Conservation (phyloP, 2,797 vertebrate species). For the Girardinus metallicus region DNA sequence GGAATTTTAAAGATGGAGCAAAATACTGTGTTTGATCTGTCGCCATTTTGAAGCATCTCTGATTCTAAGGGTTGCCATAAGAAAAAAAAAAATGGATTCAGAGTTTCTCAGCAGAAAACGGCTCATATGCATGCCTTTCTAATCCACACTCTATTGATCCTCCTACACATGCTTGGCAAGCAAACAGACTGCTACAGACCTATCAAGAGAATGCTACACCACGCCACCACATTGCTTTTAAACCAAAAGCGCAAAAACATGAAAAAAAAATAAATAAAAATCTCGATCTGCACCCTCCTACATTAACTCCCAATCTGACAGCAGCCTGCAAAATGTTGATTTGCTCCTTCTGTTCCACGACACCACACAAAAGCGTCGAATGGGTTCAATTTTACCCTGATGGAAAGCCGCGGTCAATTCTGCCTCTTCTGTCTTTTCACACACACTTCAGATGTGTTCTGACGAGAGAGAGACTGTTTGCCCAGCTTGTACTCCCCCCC, state of each 20-base stretch:
- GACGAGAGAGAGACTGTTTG: slow-evolving; percentile 75
- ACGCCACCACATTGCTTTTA: slow-evolving; percentile 56
- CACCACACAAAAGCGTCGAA: slow-evolving; percentile 42
- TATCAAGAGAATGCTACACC: slow-evolving; percentile 69
- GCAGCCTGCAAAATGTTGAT: slow-evolving; percentile 53
- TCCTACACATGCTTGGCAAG: slow-evolving; percentile 70
- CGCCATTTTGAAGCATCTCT: slow-evolving; percentile 63
- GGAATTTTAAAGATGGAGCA: slow-evolving; percentile 55
- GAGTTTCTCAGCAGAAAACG: slow-evolving; percentile 59
- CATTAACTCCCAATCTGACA: slow-evolving; percentile 57
- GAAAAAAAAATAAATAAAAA: slow-evolving; percentile 25
- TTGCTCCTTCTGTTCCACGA: slow-evolving; percentile 39
- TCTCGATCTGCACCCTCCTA: slow-evolving; percentile 53
- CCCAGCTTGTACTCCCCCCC: slow-evolving; percentile 59
- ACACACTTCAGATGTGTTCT: slow-evolving; percentile 66
- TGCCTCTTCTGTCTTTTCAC: slow-evolving; percentile 49
- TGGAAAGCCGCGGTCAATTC: slow-evolving; percentile 64
- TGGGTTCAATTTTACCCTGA: slow-evolving; percentile 64
- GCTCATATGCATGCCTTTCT: slow-evolving; percentile 62
- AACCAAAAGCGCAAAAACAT: slow-evolving; percentile 51
- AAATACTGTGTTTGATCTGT: slow-evolving; percentile 64
- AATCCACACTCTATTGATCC: slow-evolving; percentile 72
- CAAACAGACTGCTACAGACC: slow-evolving; percentile 63
- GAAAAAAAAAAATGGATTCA: slow-evolving; percentile 49
- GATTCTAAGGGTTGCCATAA: slow-evolving; percentile 52